Conservation (phyloP, 1,140 invertebrate genomes). For the Eriosoma lanigerum region DNA sequence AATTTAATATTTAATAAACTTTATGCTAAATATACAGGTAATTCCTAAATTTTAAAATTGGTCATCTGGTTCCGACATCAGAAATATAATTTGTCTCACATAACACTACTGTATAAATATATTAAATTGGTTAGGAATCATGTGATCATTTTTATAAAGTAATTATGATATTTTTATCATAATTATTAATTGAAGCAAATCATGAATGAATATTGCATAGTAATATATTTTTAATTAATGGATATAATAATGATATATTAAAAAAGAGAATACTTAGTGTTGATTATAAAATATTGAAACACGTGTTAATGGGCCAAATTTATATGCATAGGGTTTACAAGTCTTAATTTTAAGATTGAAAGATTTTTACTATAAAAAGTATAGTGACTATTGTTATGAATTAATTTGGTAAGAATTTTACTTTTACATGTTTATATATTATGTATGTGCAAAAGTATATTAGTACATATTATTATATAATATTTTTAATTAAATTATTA, state of each 20-base stretch:
- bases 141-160: too few relatives aligned
- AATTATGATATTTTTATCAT: background rate
- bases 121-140: background rate
- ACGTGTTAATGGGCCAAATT: background rate
- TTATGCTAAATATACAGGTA: background rate
- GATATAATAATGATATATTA: too few relatives aligned
- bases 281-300: background rate
- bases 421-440: background rate
- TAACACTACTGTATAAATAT: background rate
- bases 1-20: background rate
- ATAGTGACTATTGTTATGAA: background rate
- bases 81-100: background rate
- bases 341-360: conserved; percentile 5
- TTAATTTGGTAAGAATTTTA: conserved; percentile 4
- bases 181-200: conserved; percentile 13
- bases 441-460: background rate
- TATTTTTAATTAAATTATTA: conserved; percentile 26
- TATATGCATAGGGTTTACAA: background rate
- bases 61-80: background rate
- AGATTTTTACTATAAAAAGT: background rate
- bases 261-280: too few relatives aligned
- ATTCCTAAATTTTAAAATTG: background rate
- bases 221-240: too few relatives aligned
- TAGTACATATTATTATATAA: background rate
- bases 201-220: too few relatives aligned